A percentile compares a stretch with the other conserved stretches of the same genome.
phyloP scores from a whole-genome alignment of 2,113 vertebrate genomes.

The Pterocles orientalis region DNA sequence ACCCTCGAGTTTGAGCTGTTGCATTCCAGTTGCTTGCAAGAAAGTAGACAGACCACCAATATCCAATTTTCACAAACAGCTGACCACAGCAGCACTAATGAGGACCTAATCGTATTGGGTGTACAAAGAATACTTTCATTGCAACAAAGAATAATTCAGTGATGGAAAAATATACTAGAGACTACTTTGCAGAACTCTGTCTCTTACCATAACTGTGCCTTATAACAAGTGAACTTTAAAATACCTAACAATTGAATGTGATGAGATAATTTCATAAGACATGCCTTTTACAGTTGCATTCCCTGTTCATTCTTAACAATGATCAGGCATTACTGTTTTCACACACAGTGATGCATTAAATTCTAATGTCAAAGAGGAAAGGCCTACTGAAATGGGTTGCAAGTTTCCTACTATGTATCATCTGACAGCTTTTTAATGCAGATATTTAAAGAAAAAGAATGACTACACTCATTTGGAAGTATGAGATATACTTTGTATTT shows the following conservation, averaged over 20 bases:
- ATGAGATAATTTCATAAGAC: not conserved
- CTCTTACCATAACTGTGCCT: not conserved
- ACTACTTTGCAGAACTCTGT: not conserved
- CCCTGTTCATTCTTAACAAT: not conserved
- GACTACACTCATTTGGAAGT: not conserved
- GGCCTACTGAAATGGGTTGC: not conserved
- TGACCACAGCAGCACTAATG: constrained; percentile 53
- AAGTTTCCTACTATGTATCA: not conserved
- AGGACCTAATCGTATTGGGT: constrained; percentile 28
- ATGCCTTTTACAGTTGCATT: not conserved
- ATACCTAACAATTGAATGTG: not conserved
- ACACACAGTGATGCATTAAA: not conserved
- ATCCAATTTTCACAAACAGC: constrained; percentile 60
- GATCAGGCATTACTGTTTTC: not conserved
- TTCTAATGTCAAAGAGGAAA: not conserved
- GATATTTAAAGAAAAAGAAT: not conserved
- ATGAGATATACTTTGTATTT: not conserved
- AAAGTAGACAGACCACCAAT: not conserved
- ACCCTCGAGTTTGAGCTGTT: not conserved
- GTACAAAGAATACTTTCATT: not conserved
- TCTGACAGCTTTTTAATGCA: not conserved
- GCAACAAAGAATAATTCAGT: not conserved
- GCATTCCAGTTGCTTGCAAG: constrained; percentile 30
- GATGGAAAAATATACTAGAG: not conserved
- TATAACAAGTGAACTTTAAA: not conserved